A percentile compares a stretch with the other conserved stretches of the same genome.
phyloP scores from a whole-genome alignment of 2,797 vertebrate genomes.

The Sebastes miniatus region DNA sequence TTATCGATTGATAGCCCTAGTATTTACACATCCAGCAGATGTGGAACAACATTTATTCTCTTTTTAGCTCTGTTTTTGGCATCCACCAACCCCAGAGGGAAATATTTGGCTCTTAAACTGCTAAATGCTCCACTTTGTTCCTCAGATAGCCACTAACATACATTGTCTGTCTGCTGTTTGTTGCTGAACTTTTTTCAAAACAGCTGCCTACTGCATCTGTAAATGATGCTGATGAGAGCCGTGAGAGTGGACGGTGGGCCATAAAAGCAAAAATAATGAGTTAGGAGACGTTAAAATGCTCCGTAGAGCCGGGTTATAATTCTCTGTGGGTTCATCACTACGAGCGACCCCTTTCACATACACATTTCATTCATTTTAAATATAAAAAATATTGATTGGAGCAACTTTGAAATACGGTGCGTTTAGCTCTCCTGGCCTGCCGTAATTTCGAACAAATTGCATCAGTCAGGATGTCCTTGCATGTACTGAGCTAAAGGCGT shows the following conservation, averaged over 20 bases:
- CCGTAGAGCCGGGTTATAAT: not conserved
- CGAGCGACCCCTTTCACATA: not conserved
- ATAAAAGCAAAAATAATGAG: not conserved
- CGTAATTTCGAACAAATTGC: not conserved
- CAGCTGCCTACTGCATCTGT: not conserved
- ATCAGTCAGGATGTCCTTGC: constrained; percentile 29
- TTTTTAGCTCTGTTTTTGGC: not conserved
- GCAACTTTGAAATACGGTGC: not conserved
- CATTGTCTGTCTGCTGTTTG: not conserved
- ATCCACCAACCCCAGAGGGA: not conserved
- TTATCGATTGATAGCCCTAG: no score
- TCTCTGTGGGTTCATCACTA: not conserved
- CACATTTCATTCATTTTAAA: not conserved
- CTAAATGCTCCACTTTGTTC: not conserved
- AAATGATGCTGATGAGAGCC: not conserved
- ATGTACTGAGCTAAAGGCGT: not conserved
- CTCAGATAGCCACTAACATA: not conserved
- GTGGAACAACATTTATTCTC: not conserved
- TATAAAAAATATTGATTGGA: not conserved
- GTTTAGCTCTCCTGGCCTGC: not conserved
- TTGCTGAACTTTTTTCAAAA: not conserved
- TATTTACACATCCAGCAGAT: not conserved
- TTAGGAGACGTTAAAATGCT: not conserved
- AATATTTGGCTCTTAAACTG: not conserved
- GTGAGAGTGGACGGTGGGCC: not conserved